Conservation (phyloP, 2,113 vertebrate genomes). For the Myiozetetes cayanensis region DNA sequence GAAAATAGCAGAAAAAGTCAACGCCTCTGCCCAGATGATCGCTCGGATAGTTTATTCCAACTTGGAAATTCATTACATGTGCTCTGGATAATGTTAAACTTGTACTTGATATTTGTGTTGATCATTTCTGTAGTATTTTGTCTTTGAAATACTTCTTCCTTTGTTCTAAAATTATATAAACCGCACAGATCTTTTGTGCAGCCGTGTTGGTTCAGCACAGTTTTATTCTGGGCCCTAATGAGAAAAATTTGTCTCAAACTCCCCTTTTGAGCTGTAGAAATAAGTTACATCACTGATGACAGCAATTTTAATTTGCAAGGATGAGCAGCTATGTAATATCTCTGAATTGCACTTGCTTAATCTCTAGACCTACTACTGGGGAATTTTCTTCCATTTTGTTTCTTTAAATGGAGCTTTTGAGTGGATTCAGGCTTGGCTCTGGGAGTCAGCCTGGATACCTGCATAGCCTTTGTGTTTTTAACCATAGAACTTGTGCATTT, state of each 20-base stretch:
- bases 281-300: not conserved
- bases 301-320: conserved; percentile 44
- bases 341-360: conserved; percentile 62
- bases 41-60: not conserved
- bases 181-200: not conserved
- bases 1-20: conserved; percentile 2
- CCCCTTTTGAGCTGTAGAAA: not conserved
- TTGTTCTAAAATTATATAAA: not conserved
- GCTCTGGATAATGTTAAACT: conserved; percentile 26
- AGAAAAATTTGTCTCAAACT: not conserved
- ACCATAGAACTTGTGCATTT: not conserved
- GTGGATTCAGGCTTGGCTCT: conserved; percentile 5
- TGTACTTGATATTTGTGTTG: conserved; percentile 51
- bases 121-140: conserved; percentile 48
- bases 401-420: conserved; percentile 27
- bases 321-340: conserved; percentile 40
- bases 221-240: not conserved
- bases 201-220: not conserved
- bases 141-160: conserved; percentile 49
- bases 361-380: conserved; percentile 38
- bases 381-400: conserved; percentile 9
- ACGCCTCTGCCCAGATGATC: conserved; percentile 9
- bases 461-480: not conserved
- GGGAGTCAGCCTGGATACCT: conserved; percentile 4
- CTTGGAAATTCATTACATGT: not conserved